phyloP scores from a whole-genome alignment of 2,113 vertebrate species.

The Gasterosteus aculeatus region DNA sequence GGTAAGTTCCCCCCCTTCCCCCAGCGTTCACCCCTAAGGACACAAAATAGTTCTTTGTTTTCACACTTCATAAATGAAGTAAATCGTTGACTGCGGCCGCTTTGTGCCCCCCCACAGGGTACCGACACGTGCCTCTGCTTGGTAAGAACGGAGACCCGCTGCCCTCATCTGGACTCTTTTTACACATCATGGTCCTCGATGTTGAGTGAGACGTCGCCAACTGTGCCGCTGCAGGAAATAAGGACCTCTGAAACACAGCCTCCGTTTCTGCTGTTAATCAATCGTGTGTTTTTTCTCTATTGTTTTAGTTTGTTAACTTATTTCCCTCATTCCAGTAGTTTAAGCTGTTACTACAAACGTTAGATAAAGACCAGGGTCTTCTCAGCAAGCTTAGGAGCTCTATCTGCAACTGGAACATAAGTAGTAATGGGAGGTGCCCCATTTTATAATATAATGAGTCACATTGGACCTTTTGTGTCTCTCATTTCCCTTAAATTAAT shows the following conservation, averaged over 20 bases:
- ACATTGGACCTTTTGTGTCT: conserved; percentile 17
- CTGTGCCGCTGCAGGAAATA: not conserved
- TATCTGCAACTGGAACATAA: conserved; percentile 3
- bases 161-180: conserved; percentile 90
- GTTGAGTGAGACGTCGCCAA: conserved; percentile 39
- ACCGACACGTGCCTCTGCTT: conserved; percentile 92
- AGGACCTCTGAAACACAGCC: conserved; percentile 7
- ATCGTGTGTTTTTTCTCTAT: not conserved
- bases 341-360: not conserved
- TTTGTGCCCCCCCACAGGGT: conserved; percentile 82
- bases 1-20: conserved; percentile 79
- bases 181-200: conserved; percentile 84
- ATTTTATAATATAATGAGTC: not conserved
- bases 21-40: not conserved
- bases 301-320: conserved; percentile 52
- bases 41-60: not conserved
- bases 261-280: conserved; percentile 17
- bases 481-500: conserved; percentile 25
- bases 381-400: not conserved
- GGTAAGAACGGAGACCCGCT: conserved; percentile 85
- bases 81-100: conserved; percentile 21
- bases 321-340: conserved; percentile 35
- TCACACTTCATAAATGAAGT: conserved; percentile 28
- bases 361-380: not conserved
- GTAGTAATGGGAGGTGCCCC: not conserved